Evolutionary conservation across 2,797 vertebrate genomes (phyloP).

Genomic region (Scleropages formosus): DNA sequence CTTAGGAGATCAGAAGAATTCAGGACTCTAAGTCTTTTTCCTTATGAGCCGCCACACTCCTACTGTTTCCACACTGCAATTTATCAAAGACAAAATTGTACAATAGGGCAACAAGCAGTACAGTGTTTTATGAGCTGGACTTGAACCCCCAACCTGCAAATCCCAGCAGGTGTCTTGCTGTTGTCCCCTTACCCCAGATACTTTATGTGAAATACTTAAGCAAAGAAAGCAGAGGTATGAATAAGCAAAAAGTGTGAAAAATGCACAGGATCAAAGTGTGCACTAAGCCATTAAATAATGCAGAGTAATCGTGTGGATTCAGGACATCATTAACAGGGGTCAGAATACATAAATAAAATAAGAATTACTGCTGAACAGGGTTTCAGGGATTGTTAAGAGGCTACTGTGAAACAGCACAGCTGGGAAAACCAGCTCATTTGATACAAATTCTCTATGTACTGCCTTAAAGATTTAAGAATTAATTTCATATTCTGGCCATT

Average conservation of each 20-base stretch:
- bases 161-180: background rate
- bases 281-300: background rate
- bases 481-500: too few relatives aligned
- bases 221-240: background rate
- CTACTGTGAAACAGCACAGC: too few relatives aligned
- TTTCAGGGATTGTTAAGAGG: background rate
- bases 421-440: too few relatives aligned
- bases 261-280: background rate
- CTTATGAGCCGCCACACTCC: too few relatives aligned
- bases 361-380: background rate
- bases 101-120: background rate
- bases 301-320: background rate
- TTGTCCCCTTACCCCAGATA: background rate
- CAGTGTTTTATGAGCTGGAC: background rate
- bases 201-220: conserved; percentile 1
- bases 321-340: conserved; percentile 1
- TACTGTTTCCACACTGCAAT: background rate
- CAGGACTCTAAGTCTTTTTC: too few relatives aligned
- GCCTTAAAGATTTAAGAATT: too few relatives aligned
- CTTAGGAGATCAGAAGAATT: too few relatives aligned
- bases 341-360: conserved; percentile 5
- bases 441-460: too few relatives aligned
- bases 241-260: background rate
- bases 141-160: background rate
- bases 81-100: background rate